Evolutionary conservation across 1,140 invertebrate genomes (phyloP), one percentile per base, ranked within the genome.

Genomic region (Aphidius ervi): DNA sequence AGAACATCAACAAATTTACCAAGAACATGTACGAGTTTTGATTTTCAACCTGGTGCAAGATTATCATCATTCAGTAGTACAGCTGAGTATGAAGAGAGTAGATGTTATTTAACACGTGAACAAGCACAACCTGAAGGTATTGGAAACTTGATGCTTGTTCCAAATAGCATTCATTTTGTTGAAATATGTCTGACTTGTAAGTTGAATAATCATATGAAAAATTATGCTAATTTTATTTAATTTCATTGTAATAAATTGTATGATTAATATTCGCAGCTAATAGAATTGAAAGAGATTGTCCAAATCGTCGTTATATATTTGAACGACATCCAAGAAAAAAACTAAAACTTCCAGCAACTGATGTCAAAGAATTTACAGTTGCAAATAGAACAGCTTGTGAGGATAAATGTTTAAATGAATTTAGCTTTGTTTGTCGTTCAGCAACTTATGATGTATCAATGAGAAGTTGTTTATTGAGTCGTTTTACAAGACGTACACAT

Each of bases 161-260:
- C 90, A 3, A 91, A 93, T 66, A 90, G 90, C 71, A 87, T 93
- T 6, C 92, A 94, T 74, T 94, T 94, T 69, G 91, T 90, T 16
- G 92, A 95, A 85, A 88, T 94, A 41, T 95, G 93, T 73, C 82
- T 94, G 16, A 87, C 89, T 42, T 93, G 93, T 95, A 80, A 88
- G 89, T 85, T 62, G 8, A 52, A 52, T 52, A 39, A 20, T 6
- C 42, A 9, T 9, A 7, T 9, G 42, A 9, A 43, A 1, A 43
- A 43, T 43, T n/a, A n/a, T n/a, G n/a, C n/a, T n/a, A n/a, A n/a
- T n/a, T n/a, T n/a, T n/a, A n/a, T n/a, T n/a, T n/a, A n/a, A n/a
- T n/a, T n/a, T n/a, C n/a, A n/a, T n/a, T n/a, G n/a, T n/a, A n/a
- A n/a, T n/a, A n/a, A n/a, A n/a, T n/a, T n/a, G n/a, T n/a, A n/a